These are phyloP conservation scores for Drosophila elegans DNA, from an alignment of 1,140 invertebrate genomes.

Conservation along the genomic window DNA sequence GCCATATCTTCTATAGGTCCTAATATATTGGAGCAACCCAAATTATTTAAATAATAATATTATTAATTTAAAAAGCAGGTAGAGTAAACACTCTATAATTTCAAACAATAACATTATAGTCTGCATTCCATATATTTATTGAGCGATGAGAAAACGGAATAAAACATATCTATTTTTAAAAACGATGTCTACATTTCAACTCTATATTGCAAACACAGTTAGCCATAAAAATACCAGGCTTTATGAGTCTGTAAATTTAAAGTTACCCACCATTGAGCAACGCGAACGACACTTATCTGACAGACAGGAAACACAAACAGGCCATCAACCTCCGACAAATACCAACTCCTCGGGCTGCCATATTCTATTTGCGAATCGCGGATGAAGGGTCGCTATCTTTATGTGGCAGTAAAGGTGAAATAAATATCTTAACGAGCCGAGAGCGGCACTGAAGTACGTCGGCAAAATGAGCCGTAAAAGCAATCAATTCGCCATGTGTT, in stretches of 20 bases:
- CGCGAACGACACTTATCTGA: constrained; percentile 35
- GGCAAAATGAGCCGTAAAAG: constrained; percentile 79
- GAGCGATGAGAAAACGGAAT: too few relatives aligned
- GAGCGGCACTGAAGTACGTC: constrained; percentile 40
- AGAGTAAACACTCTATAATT: too few relatives aligned
- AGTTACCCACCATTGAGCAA: constrained; percentile 17
- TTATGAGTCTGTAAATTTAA: constrained; percentile 21
- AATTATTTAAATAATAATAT: too few relatives aligned
- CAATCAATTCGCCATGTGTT: constrained; percentile 80
- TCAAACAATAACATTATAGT: too few relatives aligned
- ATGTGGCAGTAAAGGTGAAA: constrained; percentile 55
- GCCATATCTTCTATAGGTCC: too few relatives aligned
- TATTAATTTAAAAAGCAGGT: too few relatives aligned
- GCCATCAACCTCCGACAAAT: constrained; percentile 44
- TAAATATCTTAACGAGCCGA: constrained; percentile 71
- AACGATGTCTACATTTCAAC: too few relatives aligned
- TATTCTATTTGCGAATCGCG: constrained; percentile 36
- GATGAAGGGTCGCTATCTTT: constrained; percentile 50
- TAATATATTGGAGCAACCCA: too few relatives aligned
- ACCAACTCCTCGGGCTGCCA: constrained; percentile 5
- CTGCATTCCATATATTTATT: too few relatives aligned
- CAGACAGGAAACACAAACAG: constrained; percentile 42
- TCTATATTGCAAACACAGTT: not conserved
- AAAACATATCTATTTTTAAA: too few relatives aligned
- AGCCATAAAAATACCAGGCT: not conserved